Evolutionary conservation across 2,888 invertebrate species (phyloP).

Genomic region (Synanthedon andrenaeformis): DNA sequence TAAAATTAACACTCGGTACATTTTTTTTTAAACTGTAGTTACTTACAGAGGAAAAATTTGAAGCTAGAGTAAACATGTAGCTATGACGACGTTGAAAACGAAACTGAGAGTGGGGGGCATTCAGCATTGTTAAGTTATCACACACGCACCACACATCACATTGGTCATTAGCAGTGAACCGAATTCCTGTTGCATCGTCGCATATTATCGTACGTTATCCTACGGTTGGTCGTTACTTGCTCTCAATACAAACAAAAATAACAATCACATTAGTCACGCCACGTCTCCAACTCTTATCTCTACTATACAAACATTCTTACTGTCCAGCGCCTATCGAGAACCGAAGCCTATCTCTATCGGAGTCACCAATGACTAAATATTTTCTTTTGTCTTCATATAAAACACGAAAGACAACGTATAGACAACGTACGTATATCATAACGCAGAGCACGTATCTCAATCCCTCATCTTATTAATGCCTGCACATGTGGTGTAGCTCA

Average conservation of each 20-base stretch:
- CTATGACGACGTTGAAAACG: constrained; percentile 21
- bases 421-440: no score
- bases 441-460: no score
- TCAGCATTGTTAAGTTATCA: constrained; percentile 20
- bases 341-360: no score
- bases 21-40: background rate
- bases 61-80: constrained; percentile 10
- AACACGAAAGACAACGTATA: no score
- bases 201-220: constrained; percentile 45
- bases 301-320: constrained; percentile 17
- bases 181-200: constrained; percentile 41
- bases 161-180: constrained; percentile 34
- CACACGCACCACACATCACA: constrained; percentile 11
- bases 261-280: constrained; percentile 44
- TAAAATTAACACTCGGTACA: background rate
- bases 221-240: constrained; percentile 28
- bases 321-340: background rate
- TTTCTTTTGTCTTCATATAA: no score
- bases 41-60: background rate
- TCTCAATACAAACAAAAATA: constrained; percentile 46
- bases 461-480: no score
- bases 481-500: no score
- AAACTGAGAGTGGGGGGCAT: constrained; percentile 30
- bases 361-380: no score
- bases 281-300: constrained; percentile 36